Percentiles rank a stretch among this genome's conserved stretches.
Conservation (phyloP, 2,797 vertebrate genomes). For the Coccyzus lansbergi region DNA sequence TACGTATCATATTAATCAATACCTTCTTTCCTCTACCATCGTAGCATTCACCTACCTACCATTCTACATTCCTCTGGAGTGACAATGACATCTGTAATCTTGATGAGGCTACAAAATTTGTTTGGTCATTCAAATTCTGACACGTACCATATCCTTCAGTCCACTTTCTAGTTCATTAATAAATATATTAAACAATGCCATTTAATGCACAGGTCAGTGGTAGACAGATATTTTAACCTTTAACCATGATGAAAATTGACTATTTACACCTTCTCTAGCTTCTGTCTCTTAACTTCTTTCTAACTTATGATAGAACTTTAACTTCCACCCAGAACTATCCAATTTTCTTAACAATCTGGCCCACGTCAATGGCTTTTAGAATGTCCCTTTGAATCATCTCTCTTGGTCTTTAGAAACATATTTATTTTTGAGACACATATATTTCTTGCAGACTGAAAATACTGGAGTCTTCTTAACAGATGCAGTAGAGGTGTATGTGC, state of each 20-base stretch:
- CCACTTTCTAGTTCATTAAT: conserved; percentile 23
- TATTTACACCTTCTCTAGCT: not conserved
- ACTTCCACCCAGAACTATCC: conserved; percentile 15
- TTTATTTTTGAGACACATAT: not conserved
- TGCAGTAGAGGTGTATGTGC: not conserved
- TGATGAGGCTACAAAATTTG: not conserved
- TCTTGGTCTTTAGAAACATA: not conserved
- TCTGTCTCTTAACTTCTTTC: not conserved
- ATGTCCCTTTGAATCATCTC: not conserved
- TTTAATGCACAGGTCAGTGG: conserved; percentile 1
- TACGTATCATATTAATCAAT: not conserved
- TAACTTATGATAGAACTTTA: not conserved
- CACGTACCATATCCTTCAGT: not conserved
- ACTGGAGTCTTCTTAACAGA: not conserved
- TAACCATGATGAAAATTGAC: conserved; percentile 26
- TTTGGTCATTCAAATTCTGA: conserved; percentile 16
- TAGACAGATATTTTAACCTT: conserved; percentile 25
- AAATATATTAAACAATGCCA: conserved; percentile 33
- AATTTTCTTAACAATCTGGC: not conserved
- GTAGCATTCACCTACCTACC: not conserved
- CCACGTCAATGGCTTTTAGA: not conserved
- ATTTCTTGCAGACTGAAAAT: not conserved
- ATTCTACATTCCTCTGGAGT: not conserved
- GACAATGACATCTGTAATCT: not conserved
- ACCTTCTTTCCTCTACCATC: not conserved